A percentile compares a stretch with the other conserved stretches of the same genome.
phyloP scores from a whole-genome alignment of 2,113 vertebrate species.

The Aix galericulata region DNA sequence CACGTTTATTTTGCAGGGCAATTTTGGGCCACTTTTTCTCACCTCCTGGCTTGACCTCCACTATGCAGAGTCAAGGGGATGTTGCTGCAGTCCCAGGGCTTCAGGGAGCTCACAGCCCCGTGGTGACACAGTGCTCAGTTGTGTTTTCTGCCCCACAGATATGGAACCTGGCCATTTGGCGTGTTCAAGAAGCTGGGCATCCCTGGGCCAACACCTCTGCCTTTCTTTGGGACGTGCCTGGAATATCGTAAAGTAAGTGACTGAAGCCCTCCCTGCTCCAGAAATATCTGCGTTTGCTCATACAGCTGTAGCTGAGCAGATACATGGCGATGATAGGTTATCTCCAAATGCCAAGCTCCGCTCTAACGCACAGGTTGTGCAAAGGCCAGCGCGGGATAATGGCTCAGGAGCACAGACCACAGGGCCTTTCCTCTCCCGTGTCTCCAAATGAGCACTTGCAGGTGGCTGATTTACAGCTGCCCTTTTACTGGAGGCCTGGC shows the following conservation, averaged over 20 bases:
- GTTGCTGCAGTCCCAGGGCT: background rate
- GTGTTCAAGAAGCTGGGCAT: constrained; percentile 81
- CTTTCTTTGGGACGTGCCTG: constrained; percentile 78
- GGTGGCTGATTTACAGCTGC: background rate
- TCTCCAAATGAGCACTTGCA: fast-evolving
- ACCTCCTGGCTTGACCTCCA: background rate
- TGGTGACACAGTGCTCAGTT: fast-evolving
- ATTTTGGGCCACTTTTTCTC: background rate
- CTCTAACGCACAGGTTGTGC: fast-evolving
- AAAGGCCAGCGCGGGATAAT: background rate
- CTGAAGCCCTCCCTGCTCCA: background rate
- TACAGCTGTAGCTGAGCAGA: background rate
- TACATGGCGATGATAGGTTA: background rate
- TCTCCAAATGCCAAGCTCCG: background rate
- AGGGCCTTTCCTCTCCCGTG: background rate
- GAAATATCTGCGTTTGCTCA: background rate
- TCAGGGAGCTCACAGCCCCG: background rate
- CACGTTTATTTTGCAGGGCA: background rate
- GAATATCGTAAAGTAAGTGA: constrained; percentile 74
- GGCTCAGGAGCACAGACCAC: background rate
- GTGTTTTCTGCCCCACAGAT: constrained; percentile 67
- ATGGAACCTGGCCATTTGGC: constrained; percentile 77
- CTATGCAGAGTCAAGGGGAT: background rate
- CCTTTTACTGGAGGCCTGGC: background rate
- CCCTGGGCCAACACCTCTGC: constrained; percentile 79